A percentile compares a stretch with the other conserved stretches of the same genome.
Evolutionary conservation across 2,113 vertebrate species (phyloP).

Genomic region (Gasterosteus aculeatus): DNA sequence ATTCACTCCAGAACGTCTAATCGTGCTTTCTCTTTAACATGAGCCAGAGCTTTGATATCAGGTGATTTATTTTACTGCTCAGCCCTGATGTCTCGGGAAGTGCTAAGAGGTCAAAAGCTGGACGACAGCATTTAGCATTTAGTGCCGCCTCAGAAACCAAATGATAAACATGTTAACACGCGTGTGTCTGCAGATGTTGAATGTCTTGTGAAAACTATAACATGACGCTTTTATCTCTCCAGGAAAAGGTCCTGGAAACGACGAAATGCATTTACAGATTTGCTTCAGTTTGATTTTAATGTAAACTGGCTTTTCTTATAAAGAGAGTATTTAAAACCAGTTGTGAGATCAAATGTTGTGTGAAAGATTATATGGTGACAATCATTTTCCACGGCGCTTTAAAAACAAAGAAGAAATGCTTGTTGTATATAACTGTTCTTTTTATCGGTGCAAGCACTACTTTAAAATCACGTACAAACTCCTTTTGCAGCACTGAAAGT

Average conservation of each 20-base stretch:
- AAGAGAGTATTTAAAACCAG: conserved; percentile 47
- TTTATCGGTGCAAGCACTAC: conserved; percentile 57
- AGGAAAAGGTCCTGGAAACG: conserved; percentile 44
- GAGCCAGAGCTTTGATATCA: too few relatives aligned
- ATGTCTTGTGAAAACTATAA: conserved; percentile 61
- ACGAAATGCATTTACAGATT: conserved; percentile 55
- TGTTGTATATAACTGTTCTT: conserved; percentile 50
- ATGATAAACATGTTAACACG: conserved; percentile 28
- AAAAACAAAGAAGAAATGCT: conserved; percentile 11
- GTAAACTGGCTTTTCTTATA: conserved; percentile 47
- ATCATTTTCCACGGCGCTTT: conserved; percentile 32
- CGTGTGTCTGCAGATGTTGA: conserved; percentile 57
- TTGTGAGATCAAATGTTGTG: conserved; percentile 44
- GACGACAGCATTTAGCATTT: conserved; percentile 47
- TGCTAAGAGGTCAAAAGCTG: not conserved
- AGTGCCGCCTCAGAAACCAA: conserved; percentile 56
- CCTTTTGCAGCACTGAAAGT: conserved; percentile 63
- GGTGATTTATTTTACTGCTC: too few relatives aligned
- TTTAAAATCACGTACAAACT: conserved; percentile 63
- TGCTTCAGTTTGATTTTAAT: conserved; percentile 28
- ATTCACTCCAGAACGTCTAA: too few relatives aligned
- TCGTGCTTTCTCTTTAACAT: too few relatives aligned
- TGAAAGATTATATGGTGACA: conserved; percentile 37
- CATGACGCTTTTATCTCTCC: conserved; percentile 42
- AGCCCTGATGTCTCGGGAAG: too few relatives aligned